These are phyloP conservation scores for Pangasius sanitwongsei DNA, from an alignment of 2,797 vertebrate species.

Conservation along the genomic window DNA sequence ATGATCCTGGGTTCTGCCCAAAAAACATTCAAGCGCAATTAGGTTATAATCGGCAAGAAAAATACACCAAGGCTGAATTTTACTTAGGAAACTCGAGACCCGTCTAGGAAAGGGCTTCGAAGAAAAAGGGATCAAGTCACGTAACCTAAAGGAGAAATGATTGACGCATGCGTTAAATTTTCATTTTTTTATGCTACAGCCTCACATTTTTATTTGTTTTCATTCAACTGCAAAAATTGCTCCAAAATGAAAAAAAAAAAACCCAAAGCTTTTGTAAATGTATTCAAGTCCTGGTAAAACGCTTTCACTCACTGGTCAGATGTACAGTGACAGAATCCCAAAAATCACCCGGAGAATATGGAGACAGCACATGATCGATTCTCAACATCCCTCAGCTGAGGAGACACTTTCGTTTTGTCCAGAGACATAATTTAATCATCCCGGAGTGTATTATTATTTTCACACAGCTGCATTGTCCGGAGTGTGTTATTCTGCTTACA, in stretches of 20 bases:
- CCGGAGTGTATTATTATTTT: too few species aligned
- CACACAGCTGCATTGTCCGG: too few species aligned
- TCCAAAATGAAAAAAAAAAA: background rate
- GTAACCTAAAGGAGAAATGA: constrained; percentile 24
- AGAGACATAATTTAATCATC: too few species aligned
- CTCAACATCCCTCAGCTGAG: too few species aligned
- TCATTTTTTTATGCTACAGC: background rate
- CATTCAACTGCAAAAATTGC: background rate
- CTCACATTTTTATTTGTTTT: background rate
- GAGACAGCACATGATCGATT: too few species aligned
- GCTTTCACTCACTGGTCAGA: background rate
- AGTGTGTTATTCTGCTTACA: too few species aligned
- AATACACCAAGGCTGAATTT: constrained; percentile 28
- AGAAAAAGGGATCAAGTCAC: constrained; percentile 1
- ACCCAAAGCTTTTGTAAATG: background rate
- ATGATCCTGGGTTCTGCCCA: constrained; percentile 37
- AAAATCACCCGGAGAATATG: too few species aligned
- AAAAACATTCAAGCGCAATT: constrained; percentile 44
- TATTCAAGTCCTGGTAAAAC: too few species aligned
- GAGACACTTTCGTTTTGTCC: too few species aligned
- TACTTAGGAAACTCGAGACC: constrained; percentile 33
- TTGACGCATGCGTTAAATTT: background rate
- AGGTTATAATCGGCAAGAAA: constrained; percentile 47
- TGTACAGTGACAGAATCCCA: too few species aligned
- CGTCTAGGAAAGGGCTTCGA: constrained; percentile 1